Evolutionary conservation across 2,888 invertebrate genomes (phyloP).

Genomic region (Andrena bucephala): DNA sequence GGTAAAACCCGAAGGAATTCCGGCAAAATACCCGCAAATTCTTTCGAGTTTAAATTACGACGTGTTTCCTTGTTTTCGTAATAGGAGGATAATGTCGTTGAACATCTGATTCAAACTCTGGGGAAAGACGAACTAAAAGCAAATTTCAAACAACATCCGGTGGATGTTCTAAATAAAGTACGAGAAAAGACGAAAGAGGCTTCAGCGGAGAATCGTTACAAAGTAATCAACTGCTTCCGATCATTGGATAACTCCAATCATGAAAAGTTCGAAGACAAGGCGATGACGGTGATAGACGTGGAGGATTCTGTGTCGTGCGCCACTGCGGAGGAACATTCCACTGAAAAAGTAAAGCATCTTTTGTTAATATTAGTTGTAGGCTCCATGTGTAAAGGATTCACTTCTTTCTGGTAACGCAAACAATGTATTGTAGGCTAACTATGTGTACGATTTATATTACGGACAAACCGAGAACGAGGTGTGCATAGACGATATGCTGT

Average conservation of each 20-base stretch:
- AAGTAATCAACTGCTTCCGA: constrained; percentile 87
- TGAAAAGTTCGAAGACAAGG: constrained; percentile 73
- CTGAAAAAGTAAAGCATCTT: constrained; percentile 15
- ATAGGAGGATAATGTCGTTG: constrained; percentile 83
- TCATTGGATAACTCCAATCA: constrained; percentile 80
- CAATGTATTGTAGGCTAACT: constrained; percentile 79
- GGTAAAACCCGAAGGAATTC: constrained; percentile 84
- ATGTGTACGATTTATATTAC: constrained; percentile 89
- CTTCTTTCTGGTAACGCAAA: neutral
- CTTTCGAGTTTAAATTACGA: constrained; percentile 35
- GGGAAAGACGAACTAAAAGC: constrained; percentile 85
- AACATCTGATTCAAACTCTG: constrained; percentile 82
- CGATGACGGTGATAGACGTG: constrained; percentile 87
- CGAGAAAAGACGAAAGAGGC: constrained; percentile 85
- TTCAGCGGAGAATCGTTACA: constrained; percentile 86
- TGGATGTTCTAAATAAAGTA: constrained; percentile 85
- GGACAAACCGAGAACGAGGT: constrained; percentile 86
- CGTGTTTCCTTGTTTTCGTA: constrained; percentile 58
- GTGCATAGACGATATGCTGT: constrained; percentile 84
- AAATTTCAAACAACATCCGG: constrained; percentile 85
- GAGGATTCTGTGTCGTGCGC: constrained; percentile 81
- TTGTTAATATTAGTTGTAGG: neutral
- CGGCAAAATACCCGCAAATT: constrained; percentile 73
- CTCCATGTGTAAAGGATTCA: too few relatives aligned
- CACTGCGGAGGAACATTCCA: neutral